These are phyloP conservation scores for Diplodus puntazzo DNA, from an alignment of 2,797 vertebrate species.

Conservation along the genomic window DNA sequence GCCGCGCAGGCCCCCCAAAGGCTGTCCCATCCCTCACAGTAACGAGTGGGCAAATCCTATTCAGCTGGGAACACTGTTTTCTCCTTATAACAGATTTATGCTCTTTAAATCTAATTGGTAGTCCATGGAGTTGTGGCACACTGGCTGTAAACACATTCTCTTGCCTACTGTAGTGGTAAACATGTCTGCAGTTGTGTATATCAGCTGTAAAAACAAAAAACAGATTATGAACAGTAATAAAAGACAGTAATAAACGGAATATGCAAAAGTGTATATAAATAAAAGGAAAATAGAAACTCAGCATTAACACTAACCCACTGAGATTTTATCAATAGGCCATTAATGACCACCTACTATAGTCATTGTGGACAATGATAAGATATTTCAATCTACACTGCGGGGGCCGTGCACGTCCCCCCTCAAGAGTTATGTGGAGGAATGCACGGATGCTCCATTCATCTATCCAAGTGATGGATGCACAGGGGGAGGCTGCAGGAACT, in stretches of 20 bases:
- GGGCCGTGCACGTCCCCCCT: not conserved
- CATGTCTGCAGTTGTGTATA: conserved; percentile 4
- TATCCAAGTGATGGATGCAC: conserved; percentile 39
- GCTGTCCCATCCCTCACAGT: conserved; percentile 72
- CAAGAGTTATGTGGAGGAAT: conserved; percentile 18
- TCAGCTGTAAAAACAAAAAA: not conserved
- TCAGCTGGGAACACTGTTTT: conserved; percentile 62
- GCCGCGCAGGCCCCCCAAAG: conserved; percentile 53
- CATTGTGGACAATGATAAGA: not conserved
- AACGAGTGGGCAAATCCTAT: conserved; percentile 59
- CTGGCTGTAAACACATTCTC: conserved; percentile 43
- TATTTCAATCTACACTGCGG: not conserved
- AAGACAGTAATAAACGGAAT: not conserved
- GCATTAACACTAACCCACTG: not conserved
- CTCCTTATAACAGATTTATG: conserved; percentile 77
- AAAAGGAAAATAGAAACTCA: not conserved
- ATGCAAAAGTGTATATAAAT: not conserved
- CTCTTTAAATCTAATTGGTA: conserved; percentile 74
- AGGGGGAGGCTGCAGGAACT: conserved; percentile 9
- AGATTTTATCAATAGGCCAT: not conserved
- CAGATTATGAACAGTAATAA: not conserved
- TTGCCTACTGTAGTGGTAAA: conserved; percentile 34
- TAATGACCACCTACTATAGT: not conserved
- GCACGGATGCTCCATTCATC: conserved; percentile 11
- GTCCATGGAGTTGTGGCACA: conserved; percentile 55